phyloP scores from a whole-genome alignment of 2,888 invertebrate species.

The Rhogogaster chlorosoma region DNA sequence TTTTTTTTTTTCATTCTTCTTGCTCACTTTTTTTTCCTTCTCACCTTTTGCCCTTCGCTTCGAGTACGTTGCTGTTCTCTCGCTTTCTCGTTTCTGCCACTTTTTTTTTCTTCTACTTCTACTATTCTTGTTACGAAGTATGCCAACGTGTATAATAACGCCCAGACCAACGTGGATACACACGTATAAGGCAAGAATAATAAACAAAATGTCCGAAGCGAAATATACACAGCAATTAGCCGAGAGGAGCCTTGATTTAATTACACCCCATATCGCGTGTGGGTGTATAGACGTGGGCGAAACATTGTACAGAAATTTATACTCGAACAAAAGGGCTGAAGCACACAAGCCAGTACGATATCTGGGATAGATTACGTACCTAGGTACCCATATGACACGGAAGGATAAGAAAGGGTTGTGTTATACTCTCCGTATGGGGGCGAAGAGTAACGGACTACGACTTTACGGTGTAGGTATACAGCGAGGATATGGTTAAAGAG shows the following conservation, averaged over 20 bases:
- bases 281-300: neutral
- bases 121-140: neutral
- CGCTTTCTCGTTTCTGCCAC: neutral
- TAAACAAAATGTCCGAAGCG: neutral
- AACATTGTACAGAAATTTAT: neutral
- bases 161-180: neutral
- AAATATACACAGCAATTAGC: neutral
- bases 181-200: neutral
- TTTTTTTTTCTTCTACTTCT: neutral
- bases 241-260: neutral
- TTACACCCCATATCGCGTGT: neutral
- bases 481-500: neutral
- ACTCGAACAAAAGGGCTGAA: neutral
- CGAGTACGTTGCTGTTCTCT: neutral
- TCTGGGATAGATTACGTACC: constrained; percentile 22
- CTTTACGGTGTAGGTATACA: neutral
- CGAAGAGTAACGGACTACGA: neutral
- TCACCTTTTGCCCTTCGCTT: neutral
- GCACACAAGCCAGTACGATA: neutral
- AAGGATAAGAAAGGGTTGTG: constrained; percentile 29
- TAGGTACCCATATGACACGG: neutral
- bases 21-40: neutral
- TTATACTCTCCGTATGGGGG: neutral
- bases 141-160: neutral
- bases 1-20: neutral